A percentile compares a stretch with the other conserved stretches of the same genome.
Conservation (phyloP, 2,113 vertebrate genomes). For the Lontra canadensis region DNA sequence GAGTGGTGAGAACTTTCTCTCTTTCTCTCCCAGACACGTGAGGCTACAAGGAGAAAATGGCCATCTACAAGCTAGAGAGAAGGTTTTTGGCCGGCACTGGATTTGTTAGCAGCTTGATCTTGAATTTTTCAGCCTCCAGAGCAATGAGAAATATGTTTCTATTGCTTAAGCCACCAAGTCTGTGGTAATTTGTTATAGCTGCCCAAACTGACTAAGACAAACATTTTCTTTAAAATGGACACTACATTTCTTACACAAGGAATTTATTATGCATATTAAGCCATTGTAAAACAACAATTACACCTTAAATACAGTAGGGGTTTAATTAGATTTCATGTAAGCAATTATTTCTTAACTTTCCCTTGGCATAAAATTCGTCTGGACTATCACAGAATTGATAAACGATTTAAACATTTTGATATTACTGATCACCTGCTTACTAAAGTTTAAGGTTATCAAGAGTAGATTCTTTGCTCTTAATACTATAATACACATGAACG, state of each 20-base stretch:
- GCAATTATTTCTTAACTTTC: constrained; percentile 64
- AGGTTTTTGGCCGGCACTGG: background rate
- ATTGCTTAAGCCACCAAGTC: background rate
- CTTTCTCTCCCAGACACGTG: background rate
- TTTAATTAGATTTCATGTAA: constrained; percentile 81
- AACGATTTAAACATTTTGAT: constrained; percentile 62
- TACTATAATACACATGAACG: rapidly evolving
- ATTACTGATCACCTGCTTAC: background rate
- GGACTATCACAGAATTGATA: background rate
- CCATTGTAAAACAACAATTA: constrained; percentile 64
- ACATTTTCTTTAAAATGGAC: constrained; percentile 45
- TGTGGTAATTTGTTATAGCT: background rate
- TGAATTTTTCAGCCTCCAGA: background rate
- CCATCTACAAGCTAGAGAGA: background rate
- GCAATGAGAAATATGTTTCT: background rate
- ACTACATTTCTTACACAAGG: background rate
- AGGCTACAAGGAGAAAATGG: background rate
- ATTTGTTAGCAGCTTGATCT: background rate
- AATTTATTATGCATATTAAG: constrained; percentile 60
- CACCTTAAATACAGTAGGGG: constrained; percentile 60
- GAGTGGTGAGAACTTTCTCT: background rate
- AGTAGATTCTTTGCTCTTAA: background rate
- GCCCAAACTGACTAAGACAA: background rate
- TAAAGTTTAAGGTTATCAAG: constrained; percentile 59
- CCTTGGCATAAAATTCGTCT: constrained; percentile 67